Evolutionary conservation across 2,113 vertebrate species (phyloP).

Genomic region (Enhydra lutris): DNA sequence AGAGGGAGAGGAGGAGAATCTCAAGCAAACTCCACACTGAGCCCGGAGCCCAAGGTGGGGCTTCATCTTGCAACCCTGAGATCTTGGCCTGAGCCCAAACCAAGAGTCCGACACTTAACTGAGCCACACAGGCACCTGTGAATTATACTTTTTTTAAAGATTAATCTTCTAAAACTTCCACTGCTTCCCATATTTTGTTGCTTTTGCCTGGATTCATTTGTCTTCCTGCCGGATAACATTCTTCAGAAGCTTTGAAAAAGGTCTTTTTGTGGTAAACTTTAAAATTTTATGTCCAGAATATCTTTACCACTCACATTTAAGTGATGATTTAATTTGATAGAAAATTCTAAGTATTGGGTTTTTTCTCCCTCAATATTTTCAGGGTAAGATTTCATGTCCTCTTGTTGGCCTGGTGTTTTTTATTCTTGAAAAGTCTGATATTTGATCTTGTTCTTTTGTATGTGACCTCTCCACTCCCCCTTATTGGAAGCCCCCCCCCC

Average conservation of each 20-base stretch:
- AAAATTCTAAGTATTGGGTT: background rate
- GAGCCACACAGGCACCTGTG: background rate
- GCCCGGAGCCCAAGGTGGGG: background rate
- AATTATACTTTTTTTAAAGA: background rate
- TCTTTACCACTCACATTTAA: background rate
- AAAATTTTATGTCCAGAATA: background rate
- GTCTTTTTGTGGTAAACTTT: slow-evolving; percentile 15
- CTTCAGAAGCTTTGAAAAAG: background rate
- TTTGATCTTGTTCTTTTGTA: background rate
- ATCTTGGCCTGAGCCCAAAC: background rate
- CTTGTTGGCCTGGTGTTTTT: background rate
- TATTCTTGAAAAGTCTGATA: background rate
- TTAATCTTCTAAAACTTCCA: background rate
- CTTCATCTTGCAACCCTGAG: background rate
- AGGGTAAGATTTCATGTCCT: background rate
- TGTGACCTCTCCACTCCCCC: background rate
- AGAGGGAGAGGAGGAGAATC: background rate
- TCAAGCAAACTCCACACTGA: background rate
- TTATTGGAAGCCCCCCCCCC: background rate
- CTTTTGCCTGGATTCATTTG: background rate
- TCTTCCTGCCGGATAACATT: background rate
- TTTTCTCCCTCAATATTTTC: background rate
- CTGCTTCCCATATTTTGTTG: background rate
- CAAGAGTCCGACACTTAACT: background rate
- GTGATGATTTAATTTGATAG: background rate